Conservation (phyloP, 2,888 invertebrate species). For the Chrysotoxum bicinctum region DNA sequence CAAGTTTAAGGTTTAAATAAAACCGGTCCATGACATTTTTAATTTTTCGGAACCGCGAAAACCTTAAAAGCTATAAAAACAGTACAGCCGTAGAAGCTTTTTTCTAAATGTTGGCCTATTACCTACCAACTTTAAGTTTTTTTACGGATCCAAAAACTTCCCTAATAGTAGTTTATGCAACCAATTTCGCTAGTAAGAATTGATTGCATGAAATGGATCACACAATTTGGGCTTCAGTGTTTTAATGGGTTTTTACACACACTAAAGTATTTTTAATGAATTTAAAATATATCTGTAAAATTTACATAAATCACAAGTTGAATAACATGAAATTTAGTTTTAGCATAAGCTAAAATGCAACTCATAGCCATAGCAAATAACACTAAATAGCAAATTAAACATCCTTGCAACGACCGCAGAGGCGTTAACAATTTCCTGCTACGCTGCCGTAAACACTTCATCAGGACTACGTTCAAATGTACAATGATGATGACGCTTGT, state of each 20-base stretch:
- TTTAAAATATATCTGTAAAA: not conserved
- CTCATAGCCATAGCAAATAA: conserved; percentile 14
- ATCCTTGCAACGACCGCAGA: conserved; percentile 15
- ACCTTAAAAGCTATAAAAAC: too few species aligned
- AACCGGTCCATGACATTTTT: too few species aligned
- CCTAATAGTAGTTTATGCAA: not conserved
- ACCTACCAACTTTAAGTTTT: not conserved
- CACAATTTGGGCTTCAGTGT: not conserved
- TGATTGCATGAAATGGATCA: not conserved
- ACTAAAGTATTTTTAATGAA: not conserved
- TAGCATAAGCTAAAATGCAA: conserved; percentile 11
- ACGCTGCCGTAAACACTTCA: conserved; percentile 12
- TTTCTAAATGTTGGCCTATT: too few species aligned
- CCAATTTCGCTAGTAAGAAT: not conserved
- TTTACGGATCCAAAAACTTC: not conserved
- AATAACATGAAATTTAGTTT: not conserved
- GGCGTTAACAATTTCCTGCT: conserved; percentile 35
- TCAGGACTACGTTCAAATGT: not conserved
- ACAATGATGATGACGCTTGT: not conserved
- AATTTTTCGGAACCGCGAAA: too few species aligned
- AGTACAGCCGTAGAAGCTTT: too few species aligned
- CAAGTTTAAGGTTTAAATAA: too few species aligned
- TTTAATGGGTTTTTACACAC: not conserved
- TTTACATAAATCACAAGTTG: not conserved
- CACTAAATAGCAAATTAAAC: conserved; percentile 35